Evolutionary conservation across 2,888 invertebrate genomes (phyloP), one percentile per base, ranked within the genome.

Genomic region (Metacarcinus magister): DNA sequence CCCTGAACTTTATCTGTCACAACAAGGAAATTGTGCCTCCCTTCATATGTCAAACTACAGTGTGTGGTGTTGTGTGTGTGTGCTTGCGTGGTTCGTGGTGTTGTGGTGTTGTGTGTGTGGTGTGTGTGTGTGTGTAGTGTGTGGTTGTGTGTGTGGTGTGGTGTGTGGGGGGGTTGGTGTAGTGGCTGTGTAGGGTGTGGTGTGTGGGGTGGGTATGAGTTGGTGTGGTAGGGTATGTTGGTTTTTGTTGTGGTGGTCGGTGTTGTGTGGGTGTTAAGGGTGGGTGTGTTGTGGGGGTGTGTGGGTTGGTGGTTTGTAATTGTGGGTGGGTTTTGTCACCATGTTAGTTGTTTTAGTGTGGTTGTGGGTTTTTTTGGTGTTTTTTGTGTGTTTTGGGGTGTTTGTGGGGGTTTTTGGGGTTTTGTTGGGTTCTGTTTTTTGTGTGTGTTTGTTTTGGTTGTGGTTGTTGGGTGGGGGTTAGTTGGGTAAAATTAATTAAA

Each of bases 1-100:
- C 82, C 32, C 82, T 82, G 82, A 82, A 82, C 82, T 32, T 82
- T 82, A 82, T 82, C 75, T n/a, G 28, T 32, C 82, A 32, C 82
- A 82, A 82, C 82, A 82, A 82, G 82, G 82, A 82, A 82, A 82
- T 82, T 82, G 28, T 82, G 32, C 4, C 67, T 23, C n/a, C 67
- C 67, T 32, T 32, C 82, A 82, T 82, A 82, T 82, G 82, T 82
- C 82, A 82, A 32, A 32, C 82, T 82, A 23, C 82, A 32, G 82
- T 32, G 82, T 32, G 82, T 82, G 82, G 1, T 2, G 2, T 28
- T 75, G 75, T 75, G 75, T 75, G 75, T 75, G 75, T 75, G 75
- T 75, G 75, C 28, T n/a, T 28, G 75, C 28, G 75, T 75, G 28
- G n/a, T n/a, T n/a, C n/a, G n/a, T n/a, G 5, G 48, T 48, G 48